These are phyloP conservation scores for Drosophila bifasciata DNA, from an alignment of 1,140 invertebrate species.

Conservation along the genomic window DNA sequence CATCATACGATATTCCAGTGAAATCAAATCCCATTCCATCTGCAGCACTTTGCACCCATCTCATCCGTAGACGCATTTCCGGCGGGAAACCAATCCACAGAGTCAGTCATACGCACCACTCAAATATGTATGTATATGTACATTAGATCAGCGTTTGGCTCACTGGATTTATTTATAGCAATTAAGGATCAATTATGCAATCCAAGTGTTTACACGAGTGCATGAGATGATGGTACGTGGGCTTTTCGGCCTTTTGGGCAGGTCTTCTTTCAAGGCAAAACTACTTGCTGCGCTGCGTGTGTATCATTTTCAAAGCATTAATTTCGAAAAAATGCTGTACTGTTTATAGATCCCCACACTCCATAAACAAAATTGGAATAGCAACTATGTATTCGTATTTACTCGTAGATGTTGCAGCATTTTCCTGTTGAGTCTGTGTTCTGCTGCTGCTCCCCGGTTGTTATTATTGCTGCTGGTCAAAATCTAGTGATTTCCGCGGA, in stretches of 20 bases:
- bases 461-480: constrained; percentile 12
- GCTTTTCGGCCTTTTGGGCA: neutral
- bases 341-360: constrained; percentile 73
- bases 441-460: neutral
- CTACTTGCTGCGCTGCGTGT: constrained; percentile 30
- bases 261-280: constrained; percentile 23
- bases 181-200: constrained; percentile 73
- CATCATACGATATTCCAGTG: constrained; percentile 71
- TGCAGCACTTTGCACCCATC: constrained; percentile 27
- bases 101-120: constrained; percentile 8
- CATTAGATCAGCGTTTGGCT: constrained; percentile 49
- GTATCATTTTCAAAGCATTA: constrained; percentile 62
- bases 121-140: constrained; percentile 5
- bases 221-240: constrained; percentile 30
- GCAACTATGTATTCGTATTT: constrained; percentile 38
- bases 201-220: constrained; percentile 50
- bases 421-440: constrained; percentile 30
- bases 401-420: constrained; percentile 27
- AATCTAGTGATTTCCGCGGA: constrained; percentile 67
- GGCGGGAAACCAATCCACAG: constrained; percentile 21
- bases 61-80: constrained; percentile 47
- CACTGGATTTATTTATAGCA: constrained; percentile 58
- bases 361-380: constrained; percentile 71
- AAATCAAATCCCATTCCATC: constrained; percentile 32
- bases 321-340: constrained; percentile 56